phyloP scores from a whole-genome alignment of 2,113 vertebrate genomes.

The Rhizomys pruinosus region DNA sequence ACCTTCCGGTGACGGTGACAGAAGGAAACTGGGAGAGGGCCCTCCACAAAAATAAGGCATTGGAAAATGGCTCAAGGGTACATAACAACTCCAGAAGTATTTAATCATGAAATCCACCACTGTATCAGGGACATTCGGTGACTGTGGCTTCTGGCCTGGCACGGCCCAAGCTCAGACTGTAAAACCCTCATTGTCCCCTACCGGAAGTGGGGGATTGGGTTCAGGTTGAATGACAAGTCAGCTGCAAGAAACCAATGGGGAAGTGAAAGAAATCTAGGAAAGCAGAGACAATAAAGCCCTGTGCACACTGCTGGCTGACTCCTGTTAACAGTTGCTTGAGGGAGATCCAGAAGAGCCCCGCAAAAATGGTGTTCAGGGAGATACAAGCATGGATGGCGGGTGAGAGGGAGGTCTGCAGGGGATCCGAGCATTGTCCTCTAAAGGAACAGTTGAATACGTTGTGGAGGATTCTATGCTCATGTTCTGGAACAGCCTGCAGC shows the following conservation, averaged over 20 bases:
- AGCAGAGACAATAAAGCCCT: neutral
- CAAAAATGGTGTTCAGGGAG: neutral
- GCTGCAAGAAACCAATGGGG: neutral
- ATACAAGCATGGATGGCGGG: neutral
- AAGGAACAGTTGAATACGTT: neutral
- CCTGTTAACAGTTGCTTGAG: neutral
- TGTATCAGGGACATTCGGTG: neutral
- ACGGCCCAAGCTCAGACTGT: neutral
- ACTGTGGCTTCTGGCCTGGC: neutral
- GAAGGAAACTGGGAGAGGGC: neutral
- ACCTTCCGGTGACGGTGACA: neutral
- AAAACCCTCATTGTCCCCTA: neutral
- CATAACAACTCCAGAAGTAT: neutral
- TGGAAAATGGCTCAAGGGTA: neutral
- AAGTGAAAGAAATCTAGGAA: neutral
- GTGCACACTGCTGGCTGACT: neutral
- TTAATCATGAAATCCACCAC: neutral
- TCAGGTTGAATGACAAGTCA: neutral
- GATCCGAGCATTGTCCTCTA: neutral
- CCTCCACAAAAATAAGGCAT: neutral
- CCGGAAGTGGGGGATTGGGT: neutral
- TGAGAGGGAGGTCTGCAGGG: neutral
- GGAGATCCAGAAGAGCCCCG: neutral
- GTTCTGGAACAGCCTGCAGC: neutral
- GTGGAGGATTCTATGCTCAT: neutral